Evolutionary conservation across 2,113 vertebrate genomes (phyloP).

Genomic region (Castor canadensis): DNA sequence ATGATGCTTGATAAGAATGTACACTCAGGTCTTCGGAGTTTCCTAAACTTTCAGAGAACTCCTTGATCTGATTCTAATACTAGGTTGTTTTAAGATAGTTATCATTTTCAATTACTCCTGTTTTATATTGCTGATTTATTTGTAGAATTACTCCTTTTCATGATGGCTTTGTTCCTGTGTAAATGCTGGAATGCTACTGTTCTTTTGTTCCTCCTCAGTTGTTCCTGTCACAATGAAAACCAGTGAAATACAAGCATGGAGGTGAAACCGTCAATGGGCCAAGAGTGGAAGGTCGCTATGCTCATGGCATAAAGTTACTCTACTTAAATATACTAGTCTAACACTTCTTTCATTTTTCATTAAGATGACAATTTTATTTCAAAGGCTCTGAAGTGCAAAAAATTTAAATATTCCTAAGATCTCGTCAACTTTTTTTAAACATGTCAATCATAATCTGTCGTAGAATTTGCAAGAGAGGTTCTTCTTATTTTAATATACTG

Average conservation of each 20-base stretch:
- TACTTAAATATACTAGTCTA: neutral
- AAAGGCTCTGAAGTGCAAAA: neutral
- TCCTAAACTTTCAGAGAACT: neutral
- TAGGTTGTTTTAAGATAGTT: neutral
- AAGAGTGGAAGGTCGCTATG: neutral
- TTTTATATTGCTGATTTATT: neutral
- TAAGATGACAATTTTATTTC: conserved; percentile 7
- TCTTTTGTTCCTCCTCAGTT: neutral
- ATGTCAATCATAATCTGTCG: neutral
- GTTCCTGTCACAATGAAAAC: neutral
- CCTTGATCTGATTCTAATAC: neutral
- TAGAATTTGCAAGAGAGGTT: neutral
- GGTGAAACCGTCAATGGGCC: neutral
- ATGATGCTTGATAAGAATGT: neutral
- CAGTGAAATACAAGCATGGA: neutral
- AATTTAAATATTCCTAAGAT: neutral
- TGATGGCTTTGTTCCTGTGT: neutral
- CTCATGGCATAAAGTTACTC: neutral
- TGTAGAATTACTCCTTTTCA: neutral
- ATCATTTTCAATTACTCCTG: neutral
- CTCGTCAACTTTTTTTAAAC: neutral
- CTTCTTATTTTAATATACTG: neutral
- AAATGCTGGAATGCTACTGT: neutral
- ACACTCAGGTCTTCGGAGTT: neutral
- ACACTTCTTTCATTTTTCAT: neutral